Base-by-base conservation (phyloP, 2,797 vertebrate genomes). In the Emys orbicularis region DNA sequence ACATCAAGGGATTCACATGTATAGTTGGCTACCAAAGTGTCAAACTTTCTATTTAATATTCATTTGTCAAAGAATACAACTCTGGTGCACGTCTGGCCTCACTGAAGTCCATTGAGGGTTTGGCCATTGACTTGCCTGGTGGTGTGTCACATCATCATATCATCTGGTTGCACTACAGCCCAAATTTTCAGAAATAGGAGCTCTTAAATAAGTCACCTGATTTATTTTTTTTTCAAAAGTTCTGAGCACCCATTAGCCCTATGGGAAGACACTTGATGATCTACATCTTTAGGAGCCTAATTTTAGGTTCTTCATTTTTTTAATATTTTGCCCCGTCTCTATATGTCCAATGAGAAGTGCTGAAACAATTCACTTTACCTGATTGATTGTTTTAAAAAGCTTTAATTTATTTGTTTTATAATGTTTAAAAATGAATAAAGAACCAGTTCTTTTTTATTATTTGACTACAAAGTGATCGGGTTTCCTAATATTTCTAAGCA, bases 351-450 rank as follows among this genome's bases (percentile, higher is more conserved):
- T 87, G 12, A 61, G 92, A 84, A 19, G 5, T n/a, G 59, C 74
- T 88, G 57, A 74, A 49, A 81, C 84, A 88, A 19, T 91, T 81
- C 37, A 31, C 87, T 86, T 94, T 94, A 86, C 41, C 37, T 79
- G 59, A 68, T 5, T 68, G 56, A 74, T 86, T 44, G 61, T 68
- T n/a, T 68, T 4, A 68, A 68, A 37, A 72, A 19, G n/a, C n/a
- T 72, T 72, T 72, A 72, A 72, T 41, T 23, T 23, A 41, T 72
- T 72, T 72, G 65, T 72, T 72, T 72, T 21, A 23, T 37, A 41
- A 23, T 72, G 10, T 72, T 79, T 93, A 31, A 83, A 49, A 95
- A 93, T 88, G 44, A 87, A 84, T 83, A 91, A 86, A 65, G 25
- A 87, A 80, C 72, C 27, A 34, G 8, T 76, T 89, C 86, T 92